These are phyloP conservation scores for Athripsodes cinereus DNA, from an alignment of 2,888 invertebrate species.

Conservation along the genomic window DNA sequence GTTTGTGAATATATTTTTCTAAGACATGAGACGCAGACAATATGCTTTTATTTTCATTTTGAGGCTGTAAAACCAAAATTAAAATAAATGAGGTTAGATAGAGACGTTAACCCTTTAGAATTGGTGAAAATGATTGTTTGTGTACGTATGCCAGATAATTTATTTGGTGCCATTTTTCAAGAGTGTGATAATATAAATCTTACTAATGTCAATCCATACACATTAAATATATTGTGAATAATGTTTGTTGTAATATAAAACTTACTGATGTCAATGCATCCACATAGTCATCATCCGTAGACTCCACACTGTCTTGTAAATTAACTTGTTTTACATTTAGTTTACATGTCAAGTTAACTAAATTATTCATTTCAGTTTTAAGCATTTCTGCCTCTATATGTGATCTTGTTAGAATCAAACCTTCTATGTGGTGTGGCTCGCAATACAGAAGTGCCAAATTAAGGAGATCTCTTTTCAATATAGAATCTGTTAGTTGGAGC, in stretches of 20 bases:
- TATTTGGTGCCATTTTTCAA: too few species aligned
- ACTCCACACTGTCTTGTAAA: conserved; percentile 37
- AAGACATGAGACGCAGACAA: conserved; percentile 35
- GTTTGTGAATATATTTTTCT: conserved; percentile 36
- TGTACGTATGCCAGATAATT: too few species aligned
- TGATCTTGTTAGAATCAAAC: conserved; percentile 30
- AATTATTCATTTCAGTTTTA: conserved; percentile 25
- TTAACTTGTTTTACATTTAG: conserved; percentile 31
- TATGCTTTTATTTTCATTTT: conserved; percentile 47
- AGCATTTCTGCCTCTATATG: conserved; percentile 28
- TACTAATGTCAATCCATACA: too few species aligned
- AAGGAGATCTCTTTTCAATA: conserved; percentile 34
- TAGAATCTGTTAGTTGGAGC: conserved; percentile 8
- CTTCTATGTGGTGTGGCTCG: conserved; percentile 36
- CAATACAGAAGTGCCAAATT: conserved; percentile 44
- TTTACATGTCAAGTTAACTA: conserved; percentile 21
- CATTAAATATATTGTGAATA: too few species aligned
- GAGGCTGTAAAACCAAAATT: conserved; percentile 36
- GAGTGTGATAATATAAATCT: too few species aligned
- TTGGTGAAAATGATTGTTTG: too few species aligned
- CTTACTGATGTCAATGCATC: conserved; percentile 53
- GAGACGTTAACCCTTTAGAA: too few species aligned
- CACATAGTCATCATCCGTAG: conserved; percentile 50
- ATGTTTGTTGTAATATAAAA: too few species aligned
- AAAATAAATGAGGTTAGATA: too few species aligned